Evolutionary conservation across 2,888 invertebrate genomes (phyloP).

Genomic region (Campoplex capitator): DNA sequence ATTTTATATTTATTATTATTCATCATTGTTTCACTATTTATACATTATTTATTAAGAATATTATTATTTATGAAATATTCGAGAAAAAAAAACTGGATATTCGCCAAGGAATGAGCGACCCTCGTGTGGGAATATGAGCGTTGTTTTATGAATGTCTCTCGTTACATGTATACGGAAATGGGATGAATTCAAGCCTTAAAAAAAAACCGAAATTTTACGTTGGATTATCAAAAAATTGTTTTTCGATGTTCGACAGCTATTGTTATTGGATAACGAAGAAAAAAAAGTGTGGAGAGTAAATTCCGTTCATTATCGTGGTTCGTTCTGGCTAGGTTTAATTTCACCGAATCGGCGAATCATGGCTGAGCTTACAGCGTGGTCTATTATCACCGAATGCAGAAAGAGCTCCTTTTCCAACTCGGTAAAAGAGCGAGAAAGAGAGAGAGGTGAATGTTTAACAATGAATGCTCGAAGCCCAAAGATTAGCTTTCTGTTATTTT

Average conservation of each 20-base stretch:
- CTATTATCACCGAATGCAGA: constrained; percentile 28
- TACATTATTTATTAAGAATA: too few species aligned
- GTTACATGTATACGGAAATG: too few species aligned
- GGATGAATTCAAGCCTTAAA: too few species aligned
- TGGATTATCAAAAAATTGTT: neutral
- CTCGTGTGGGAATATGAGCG: too few species aligned
- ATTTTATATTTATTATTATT: too few species aligned
- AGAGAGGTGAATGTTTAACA: constrained; percentile 71
- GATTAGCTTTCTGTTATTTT: constrained; percentile 76
- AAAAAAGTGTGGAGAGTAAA: neutral
- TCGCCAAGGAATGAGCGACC: too few species aligned
- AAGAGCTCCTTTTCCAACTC: constrained; percentile 5
- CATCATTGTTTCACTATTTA: too few species aligned
- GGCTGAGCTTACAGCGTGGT: neutral
- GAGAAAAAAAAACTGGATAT: too few species aligned
- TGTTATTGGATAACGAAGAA: neutral
- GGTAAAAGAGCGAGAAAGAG: constrained; percentile 4
- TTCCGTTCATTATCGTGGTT: neutral
- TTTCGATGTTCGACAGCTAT: neutral
- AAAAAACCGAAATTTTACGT: too few species aligned
- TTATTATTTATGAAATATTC: too few species aligned
- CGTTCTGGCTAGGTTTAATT: constrained; percentile 15
- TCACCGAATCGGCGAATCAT: constrained; percentile 19
- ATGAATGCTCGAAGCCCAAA: constrained; percentile 75
- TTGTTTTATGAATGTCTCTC: too few species aligned